These are phyloP conservation scores for Esperia sulphurella DNA, from an alignment of 2,888 invertebrate genomes.

Conservation along the genomic window DNA sequence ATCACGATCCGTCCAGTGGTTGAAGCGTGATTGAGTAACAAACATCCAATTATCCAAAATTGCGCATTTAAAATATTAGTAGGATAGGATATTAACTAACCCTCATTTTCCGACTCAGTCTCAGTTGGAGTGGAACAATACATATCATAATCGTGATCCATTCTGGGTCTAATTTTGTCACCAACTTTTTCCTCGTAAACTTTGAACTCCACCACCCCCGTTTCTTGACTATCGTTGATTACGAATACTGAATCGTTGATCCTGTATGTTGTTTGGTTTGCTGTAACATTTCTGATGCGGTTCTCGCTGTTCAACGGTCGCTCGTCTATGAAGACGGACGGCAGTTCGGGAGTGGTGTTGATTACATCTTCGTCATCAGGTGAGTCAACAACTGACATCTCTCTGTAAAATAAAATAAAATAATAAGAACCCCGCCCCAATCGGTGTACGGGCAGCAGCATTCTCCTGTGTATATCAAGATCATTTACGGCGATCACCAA, in stretches of 20 bases:
- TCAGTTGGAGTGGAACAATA: constrained; percentile 3
- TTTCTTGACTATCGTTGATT: not conserved
- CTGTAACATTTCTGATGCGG: not conserved
- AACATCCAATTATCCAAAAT: too few relatives aligned
- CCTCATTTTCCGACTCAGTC: constrained; percentile 2
- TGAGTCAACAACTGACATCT: not conserved
- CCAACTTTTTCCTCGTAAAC: not conserved
- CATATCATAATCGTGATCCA: not conserved
- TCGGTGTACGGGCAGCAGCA: too few relatives aligned
- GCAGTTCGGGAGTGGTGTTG: not conserved
- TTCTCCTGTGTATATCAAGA: too few relatives aligned
- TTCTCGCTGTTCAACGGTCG: not conserved
- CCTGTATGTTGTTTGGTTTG: not conserved
- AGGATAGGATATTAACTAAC: too few relatives aligned
- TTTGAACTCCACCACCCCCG: not conserved
- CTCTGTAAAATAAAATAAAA: not conserved
- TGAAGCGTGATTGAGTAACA: too few relatives aligned
- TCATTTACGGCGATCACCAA: too few relatives aligned
- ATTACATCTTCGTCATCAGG: not conserved
- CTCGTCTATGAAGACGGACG: not conserved
- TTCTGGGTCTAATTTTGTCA: not conserved
- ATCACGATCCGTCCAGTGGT: too few relatives aligned
- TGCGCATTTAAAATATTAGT: too few relatives aligned
- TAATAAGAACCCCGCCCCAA: too few relatives aligned
- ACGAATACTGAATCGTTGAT: not conserved